Conservation (phyloP, 2,797 vertebrate genomes). For the Pangasius mekongensis region DNA sequence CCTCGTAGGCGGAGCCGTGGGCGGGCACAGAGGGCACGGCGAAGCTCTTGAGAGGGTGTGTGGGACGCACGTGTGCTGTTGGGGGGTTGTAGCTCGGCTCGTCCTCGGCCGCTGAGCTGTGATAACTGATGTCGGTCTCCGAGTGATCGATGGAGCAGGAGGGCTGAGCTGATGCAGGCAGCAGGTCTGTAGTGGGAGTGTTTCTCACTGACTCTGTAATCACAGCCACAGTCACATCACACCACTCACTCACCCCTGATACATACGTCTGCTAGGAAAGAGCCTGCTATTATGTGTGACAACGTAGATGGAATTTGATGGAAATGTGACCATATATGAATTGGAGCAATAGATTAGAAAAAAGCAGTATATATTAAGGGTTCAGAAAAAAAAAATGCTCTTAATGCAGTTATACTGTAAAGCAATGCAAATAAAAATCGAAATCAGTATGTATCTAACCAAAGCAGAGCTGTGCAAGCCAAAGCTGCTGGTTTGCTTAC, state of each 20-base stretch:
- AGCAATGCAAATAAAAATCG: neutral
- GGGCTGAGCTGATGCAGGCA: constrained; percentile 83
- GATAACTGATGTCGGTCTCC: constrained; percentile 83
- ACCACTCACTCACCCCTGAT: neutral
- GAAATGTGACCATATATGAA: neutral
- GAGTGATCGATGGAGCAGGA: constrained; percentile 84
- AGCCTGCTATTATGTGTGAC: neutral
- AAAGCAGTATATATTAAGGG: neutral
- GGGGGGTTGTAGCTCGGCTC: constrained; percentile 85
- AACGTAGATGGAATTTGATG: neutral
- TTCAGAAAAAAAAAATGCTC: neutral
- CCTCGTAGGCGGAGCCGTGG: constrained; percentile 80
- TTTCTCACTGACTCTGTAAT: constrained; percentile 90
- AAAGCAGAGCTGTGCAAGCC: neutral
- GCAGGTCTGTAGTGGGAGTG: constrained; percentile 89
- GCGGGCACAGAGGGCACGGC: constrained; percentile 86
- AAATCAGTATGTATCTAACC: neutral
- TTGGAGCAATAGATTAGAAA: neutral
- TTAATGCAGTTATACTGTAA: neutral
- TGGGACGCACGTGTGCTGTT: constrained; percentile 82
- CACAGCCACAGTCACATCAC: constrained; percentile 33
- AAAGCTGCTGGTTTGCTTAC: neutral
- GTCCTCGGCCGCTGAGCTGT: constrained; percentile 87
- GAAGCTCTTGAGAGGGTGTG: constrained; percentile 96
- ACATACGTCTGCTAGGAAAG: neutral